These are phyloP conservation scores for Notothenia coriiceps DNA, from an alignment of 2,113 vertebrate genomes.

Conservation along the genomic window DNA sequence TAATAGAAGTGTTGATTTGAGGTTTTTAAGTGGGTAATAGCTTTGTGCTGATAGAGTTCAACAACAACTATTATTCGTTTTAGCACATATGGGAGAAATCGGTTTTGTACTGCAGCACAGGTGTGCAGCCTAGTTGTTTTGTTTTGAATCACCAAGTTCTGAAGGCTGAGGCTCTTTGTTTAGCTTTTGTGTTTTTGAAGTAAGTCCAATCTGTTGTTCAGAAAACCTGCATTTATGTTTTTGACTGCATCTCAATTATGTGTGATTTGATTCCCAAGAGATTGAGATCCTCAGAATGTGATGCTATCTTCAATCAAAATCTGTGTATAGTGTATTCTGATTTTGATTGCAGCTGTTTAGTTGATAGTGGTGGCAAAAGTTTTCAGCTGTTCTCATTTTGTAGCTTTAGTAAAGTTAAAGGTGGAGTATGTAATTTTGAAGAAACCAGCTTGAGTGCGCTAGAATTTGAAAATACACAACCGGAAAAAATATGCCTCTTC, in stretches of 20 bases:
- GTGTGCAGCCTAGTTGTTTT: constrained; percentile 20
- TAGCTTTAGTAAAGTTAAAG: background rate
- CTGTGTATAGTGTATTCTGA: constrained; percentile 20
- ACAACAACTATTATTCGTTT: background rate
- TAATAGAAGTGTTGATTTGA: background rate
- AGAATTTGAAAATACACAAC: too few relatives aligned
- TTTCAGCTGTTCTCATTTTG: background rate
- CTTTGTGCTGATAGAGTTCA: constrained; percentile 7
- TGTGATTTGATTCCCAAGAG: constrained; percentile 30
- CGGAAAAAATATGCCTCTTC: too few relatives aligned
- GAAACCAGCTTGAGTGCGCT: too few relatives aligned
- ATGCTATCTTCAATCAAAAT: constrained; percentile 11
- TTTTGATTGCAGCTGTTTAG: background rate
- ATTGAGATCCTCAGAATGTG: background rate
- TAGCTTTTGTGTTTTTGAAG: constrained; percentile 28
- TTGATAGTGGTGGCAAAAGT: constrained; percentile 1
- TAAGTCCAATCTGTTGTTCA: constrained; percentile 26
- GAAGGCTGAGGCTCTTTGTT: constrained; percentile 4
- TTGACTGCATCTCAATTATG: constrained; percentile 28
- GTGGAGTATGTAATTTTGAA: too few relatives aligned
- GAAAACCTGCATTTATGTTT: constrained; percentile 22
- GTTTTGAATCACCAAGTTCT: constrained; percentile 22
- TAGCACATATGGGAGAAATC: background rate
- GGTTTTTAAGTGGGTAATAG: background rate
- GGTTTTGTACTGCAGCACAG: constrained; percentile 16